These are phyloP conservation scores for Enhydra lutris DNA, from an alignment of 2,113 vertebrate species.

Conservation along the genomic window DNA sequence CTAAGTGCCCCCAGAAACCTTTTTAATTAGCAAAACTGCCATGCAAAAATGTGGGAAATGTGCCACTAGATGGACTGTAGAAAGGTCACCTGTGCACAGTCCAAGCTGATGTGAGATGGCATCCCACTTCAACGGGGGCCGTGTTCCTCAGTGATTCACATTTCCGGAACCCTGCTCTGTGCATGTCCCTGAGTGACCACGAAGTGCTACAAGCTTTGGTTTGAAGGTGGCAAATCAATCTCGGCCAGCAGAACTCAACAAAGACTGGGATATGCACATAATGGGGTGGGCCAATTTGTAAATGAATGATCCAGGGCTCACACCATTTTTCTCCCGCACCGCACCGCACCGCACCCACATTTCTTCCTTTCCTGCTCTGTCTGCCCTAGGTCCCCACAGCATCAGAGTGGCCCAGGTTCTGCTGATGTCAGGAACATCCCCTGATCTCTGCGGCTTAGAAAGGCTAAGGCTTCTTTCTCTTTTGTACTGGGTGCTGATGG, in stretches of 20 bases:
- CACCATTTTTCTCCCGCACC: fast-evolving
- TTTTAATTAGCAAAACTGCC: neutral
- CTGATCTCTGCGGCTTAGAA: neutral
- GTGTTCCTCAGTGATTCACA: fast-evolving
- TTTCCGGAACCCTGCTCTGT: no score
- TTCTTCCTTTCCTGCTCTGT: neutral
- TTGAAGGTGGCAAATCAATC: neutral
- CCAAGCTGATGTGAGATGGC: neutral
- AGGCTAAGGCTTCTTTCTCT: neutral
- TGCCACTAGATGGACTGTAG: neutral
- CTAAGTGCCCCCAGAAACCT: neutral
- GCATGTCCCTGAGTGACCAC: neutral
- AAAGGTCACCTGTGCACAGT: neutral
- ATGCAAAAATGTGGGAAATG: neutral
- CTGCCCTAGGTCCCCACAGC: fast-evolving
- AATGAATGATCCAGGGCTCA: neutral
- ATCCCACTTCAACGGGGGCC: neutral
- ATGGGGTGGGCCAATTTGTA: neutral
- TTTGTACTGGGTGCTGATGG: fast-evolving
- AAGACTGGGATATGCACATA: neutral
- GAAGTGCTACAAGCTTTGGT: neutral
- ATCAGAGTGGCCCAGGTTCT: neutral
- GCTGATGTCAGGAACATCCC: neutral
- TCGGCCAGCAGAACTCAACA: neutral
- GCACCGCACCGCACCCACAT: fast-evolving